These are phyloP conservation scores for Amphiprion ocellaris DNA, from an alignment of 2,113 vertebrate genomes.

Conservation along the genomic window DNA sequence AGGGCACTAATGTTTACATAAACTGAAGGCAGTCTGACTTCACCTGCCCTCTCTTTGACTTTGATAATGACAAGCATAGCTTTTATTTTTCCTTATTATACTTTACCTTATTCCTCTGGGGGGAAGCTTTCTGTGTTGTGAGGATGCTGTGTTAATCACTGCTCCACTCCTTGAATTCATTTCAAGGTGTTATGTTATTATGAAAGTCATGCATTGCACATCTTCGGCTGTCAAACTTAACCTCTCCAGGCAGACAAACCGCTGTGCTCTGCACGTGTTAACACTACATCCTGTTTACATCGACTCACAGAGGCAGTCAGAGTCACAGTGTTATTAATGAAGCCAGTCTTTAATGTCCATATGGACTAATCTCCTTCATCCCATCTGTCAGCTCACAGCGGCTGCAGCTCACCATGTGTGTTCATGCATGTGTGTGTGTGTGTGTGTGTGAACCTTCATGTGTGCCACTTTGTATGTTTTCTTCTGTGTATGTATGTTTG, in stretches of 20 bases:
- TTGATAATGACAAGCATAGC: constrained; percentile 5
- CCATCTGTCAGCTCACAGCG: constrained; percentile 71
- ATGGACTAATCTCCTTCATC: constrained; percentile 73
- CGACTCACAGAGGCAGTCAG: constrained; percentile 46
- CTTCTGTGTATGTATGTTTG: constrained; percentile 23
- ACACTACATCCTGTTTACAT: constrained; percentile 59
- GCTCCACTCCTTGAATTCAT: neutral
- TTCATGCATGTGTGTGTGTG: neutral
- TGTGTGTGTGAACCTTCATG: neutral
- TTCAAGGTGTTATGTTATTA: neutral
- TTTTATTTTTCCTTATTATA: constrained; percentile 1
- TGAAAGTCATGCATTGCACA: constrained; percentile 7
- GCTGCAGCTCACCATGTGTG: constrained; percentile 25
- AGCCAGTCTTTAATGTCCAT: constrained; percentile 69
- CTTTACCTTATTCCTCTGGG: neutral
- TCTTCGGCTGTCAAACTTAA: constrained; percentile 47
- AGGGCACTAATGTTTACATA: constrained; percentile 3
- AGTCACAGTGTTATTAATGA: constrained; percentile 62
- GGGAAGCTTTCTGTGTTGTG: neutral
- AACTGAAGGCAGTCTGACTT: constrained; percentile 14
- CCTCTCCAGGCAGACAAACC: constrained; percentile 39
- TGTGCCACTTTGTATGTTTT: neutral
- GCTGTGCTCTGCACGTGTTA: constrained; percentile 42
- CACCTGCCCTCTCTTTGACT: constrained; percentile 8
- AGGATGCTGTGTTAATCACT: neutral